Conservation (phyloP, 2,888 invertebrate genomes). For the Bimastos eiseni region DNA sequence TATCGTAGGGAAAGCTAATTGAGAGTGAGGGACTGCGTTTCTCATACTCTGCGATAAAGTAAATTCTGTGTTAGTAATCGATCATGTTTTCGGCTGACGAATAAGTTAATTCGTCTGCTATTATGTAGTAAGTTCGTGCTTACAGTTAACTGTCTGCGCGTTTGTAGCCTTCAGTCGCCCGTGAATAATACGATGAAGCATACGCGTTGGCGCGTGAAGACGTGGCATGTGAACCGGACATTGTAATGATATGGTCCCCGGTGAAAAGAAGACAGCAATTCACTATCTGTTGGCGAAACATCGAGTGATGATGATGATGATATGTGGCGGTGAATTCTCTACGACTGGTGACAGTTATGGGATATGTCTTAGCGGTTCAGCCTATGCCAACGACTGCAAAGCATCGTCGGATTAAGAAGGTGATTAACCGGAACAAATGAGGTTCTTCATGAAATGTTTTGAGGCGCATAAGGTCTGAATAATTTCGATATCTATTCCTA, state of each 20-base stretch:
- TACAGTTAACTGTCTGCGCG: neutral
- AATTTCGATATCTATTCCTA: neutral
- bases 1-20: neutral
- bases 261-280: neutral
- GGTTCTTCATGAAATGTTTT: neutral
- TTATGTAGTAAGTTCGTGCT: neutral
- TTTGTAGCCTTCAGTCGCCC: neutral
- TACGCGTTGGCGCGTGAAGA: neutral
- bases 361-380: neutral
- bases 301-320: neutral
- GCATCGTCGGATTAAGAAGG: neutral
- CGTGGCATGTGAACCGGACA: neutral
- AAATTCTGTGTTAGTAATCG: neutral
- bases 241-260: neutral
- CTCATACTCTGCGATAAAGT: neutral
- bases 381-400: neutral
- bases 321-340: neutral
- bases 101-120: neutral
- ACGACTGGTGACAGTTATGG: too few species aligned
- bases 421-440: neutral
- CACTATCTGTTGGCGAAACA: neutral
- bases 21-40: neutral
- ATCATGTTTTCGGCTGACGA: neutral
- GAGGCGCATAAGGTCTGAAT: neutral
- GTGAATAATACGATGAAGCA: neutral